These are phyloP conservation scores for Protula sp. DNA, from an alignment of 2,888 invertebrate species.

Conservation along the genomic window DNA sequence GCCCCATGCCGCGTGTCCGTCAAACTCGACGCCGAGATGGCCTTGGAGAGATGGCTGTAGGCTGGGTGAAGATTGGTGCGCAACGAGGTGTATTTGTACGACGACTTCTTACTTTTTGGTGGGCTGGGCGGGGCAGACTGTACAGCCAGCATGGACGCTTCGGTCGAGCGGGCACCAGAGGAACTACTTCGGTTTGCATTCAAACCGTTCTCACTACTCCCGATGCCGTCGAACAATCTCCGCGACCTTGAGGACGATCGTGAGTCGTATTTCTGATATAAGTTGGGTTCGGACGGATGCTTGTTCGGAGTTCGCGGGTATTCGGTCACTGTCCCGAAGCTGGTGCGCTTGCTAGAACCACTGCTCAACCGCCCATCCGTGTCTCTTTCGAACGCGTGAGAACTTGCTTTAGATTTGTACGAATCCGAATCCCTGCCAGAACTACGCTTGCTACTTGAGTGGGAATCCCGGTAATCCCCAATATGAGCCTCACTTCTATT, in stretches of 20 bases:
- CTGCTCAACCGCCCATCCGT: background rate
- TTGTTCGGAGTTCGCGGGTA: background rate
- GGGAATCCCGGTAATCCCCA: background rate
- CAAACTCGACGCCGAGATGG: background rate
- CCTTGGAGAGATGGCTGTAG: background rate
- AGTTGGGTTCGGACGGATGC: background rate
- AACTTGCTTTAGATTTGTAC: background rate
- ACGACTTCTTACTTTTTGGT: background rate
- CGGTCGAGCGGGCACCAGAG: background rate
- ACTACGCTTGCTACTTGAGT: background rate
- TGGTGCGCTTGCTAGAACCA: background rate
- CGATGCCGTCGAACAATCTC: background rate
- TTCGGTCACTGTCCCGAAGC: background rate
- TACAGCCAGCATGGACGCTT: background rate
- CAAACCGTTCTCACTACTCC: background rate
- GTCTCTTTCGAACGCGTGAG: background rate
- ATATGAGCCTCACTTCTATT: background rate
- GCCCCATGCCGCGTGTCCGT: background rate
- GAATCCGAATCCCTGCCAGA: background rate
- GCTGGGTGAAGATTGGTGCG: background rate
- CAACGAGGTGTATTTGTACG: background rate
- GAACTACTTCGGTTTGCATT: too few species aligned
- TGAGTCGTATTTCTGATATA: background rate
- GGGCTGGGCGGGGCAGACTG: background rate
- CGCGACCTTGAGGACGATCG: background rate